Percentiles rank a stretch among this genome's conserved stretches.
Conservation (phyloP, 2,113 vertebrate genomes). For the Sinocyclocheilus maitianheensis region DNA sequence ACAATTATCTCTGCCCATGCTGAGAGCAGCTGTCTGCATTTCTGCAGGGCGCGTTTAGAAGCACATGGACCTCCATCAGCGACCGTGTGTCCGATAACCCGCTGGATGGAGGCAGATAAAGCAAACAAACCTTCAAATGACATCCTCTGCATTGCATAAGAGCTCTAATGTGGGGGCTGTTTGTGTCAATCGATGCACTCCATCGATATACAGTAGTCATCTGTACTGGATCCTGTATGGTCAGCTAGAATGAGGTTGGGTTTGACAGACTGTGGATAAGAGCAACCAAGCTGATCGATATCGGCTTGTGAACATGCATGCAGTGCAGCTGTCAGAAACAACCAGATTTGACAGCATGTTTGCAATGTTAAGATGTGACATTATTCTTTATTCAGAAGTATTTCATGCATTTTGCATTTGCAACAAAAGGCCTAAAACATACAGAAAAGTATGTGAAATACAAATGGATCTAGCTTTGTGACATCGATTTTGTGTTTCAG, state of each 20-base stretch:
- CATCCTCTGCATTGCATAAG: neutral
- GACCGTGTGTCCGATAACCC: neutral
- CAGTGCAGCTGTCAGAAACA: neutral
- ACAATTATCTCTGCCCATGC: neutral
- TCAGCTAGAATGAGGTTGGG: neutral
- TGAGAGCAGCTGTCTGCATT: slow-evolving; percentile 13
- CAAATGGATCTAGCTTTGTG: no score
- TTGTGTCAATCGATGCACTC: neutral
- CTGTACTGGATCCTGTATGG: neutral
- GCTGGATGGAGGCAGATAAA: neutral
- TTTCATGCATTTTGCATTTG: no score
- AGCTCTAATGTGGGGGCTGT: neutral
- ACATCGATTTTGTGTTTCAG: neutral
- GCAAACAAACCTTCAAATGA: neutral
- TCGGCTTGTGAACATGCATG: neutral
- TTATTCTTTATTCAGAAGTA: no score
- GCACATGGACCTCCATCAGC: slow-evolving; percentile 7
- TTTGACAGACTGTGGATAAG: neutral
- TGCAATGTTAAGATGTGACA: neutral
- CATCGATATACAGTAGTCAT: neutral
- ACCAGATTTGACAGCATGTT: neutral
- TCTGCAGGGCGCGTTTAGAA: neutral
- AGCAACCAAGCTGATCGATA: neutral
- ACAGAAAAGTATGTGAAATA: neutral
- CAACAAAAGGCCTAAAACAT: neutral